Percentiles rank a stretch among this genome's conserved stretches.
Conservation (phyloP, 2,797 vertebrate genomes). For the Sebastes minor region DNA sequence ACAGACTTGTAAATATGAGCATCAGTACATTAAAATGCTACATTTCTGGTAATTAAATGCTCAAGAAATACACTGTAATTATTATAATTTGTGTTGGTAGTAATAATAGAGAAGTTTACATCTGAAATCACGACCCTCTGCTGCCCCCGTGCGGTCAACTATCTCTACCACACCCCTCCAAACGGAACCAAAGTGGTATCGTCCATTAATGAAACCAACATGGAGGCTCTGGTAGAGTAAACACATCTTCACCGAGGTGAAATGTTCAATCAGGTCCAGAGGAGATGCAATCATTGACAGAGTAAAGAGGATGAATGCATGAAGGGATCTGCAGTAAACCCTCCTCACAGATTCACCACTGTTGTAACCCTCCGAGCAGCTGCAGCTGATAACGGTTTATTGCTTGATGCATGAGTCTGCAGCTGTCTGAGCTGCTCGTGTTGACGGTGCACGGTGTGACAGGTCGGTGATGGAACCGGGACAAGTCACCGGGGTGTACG, state of each 20-base stretch:
- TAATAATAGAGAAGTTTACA: not conserved
- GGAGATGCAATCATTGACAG: not conserved
- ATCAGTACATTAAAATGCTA: not conserved
- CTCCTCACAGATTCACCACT: no score
- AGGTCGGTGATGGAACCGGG: constrained; percentile 38
- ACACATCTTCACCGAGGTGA: not conserved
- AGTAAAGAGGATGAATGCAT: not conserved
- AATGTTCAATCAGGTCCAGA: not conserved
- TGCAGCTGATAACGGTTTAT: not conserved
- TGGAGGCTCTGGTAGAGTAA: constrained; percentile 28
- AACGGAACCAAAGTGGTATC: constrained; percentile 30
- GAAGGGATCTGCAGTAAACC: not conserved
- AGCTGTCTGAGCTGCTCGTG: not conserved
- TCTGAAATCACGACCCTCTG: not conserved
- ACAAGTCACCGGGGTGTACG: constrained; percentile 64
- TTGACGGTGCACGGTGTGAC: no score
- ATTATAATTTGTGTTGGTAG: not conserved
- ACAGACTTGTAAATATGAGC: not conserved
- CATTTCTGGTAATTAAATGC: not conserved
- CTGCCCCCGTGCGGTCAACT: not conserved
- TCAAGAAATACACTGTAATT: not conserved
- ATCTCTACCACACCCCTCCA: not conserved
- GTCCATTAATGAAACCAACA: constrained; percentile 52
- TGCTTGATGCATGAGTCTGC: not conserved
- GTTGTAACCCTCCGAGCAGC: not conserved